Conservation (phyloP, 2,888 invertebrate species). For the Encarsia formosa region DNA sequence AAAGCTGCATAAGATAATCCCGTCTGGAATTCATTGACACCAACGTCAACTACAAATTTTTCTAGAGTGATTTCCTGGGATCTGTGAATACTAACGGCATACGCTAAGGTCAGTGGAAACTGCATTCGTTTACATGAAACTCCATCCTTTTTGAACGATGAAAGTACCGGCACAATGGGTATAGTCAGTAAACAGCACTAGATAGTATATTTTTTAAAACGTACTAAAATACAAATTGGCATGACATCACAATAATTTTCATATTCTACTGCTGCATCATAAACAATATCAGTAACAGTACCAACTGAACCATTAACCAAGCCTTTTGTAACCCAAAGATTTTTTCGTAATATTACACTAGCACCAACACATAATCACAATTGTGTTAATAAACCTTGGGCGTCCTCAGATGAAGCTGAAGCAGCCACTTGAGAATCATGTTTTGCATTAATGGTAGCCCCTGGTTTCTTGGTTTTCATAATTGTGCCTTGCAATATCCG, state of each 20-base stretch:
- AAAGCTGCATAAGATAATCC: too few species aligned
- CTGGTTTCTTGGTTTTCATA: background rate
- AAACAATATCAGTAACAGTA: constrained; percentile 7
- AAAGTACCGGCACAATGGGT: too few species aligned
- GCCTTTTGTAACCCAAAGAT: constrained; percentile 9
- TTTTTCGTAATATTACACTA: constrained; percentile 5
- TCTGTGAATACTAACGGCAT: too few species aligned
- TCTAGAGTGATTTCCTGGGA: too few species aligned
- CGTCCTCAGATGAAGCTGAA: background rate
- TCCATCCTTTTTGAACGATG: too few species aligned
- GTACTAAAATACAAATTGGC: constrained; percentile 3
- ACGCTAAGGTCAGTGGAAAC: too few species aligned
- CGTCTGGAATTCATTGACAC: too few species aligned
- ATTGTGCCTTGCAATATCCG: too few species aligned
- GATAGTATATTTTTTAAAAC: constrained; percentile 9
- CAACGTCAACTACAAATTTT: too few species aligned
- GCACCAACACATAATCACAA: constrained; percentile 5
- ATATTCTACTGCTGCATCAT: background rate
- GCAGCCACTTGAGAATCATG: background rate
- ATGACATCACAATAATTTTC: background rate
- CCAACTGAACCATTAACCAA: constrained; percentile 11
- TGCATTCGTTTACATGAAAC: too few species aligned
- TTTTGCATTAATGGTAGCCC: background rate
- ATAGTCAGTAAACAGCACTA: too few species aligned
- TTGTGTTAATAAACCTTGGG: constrained; percentile 11